phyloP scores from a whole-genome alignment of 64 coral and sea anemone species.

The Montipora efflorescens region DNA sequence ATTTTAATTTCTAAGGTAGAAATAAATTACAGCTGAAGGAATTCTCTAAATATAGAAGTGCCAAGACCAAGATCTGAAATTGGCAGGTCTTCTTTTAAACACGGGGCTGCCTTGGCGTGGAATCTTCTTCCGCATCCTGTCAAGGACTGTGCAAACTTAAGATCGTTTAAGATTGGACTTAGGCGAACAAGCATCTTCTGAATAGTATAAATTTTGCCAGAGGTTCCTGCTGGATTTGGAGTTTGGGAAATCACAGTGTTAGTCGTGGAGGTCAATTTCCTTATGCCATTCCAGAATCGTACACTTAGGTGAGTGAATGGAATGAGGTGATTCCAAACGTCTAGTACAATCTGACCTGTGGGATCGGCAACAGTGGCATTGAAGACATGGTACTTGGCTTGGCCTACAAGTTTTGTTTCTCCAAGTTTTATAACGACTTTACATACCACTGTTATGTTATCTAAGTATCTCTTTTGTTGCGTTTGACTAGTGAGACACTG shows the following conservation, averaged over 20 bases:
- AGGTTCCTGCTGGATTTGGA: background rate
- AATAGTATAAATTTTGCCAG: too few relatives aligned
- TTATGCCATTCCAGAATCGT: conserved; percentile 47
- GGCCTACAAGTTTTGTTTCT: conserved; percentile 21
- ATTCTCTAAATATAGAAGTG: too few relatives aligned
- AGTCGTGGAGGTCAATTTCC: conserved; percentile 49
- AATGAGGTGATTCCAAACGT: conserved; percentile 70
- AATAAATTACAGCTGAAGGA: too few relatives aligned
- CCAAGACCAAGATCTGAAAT: too few relatives aligned
- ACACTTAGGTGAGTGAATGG: conserved; percentile 39
- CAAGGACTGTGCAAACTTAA: too few relatives aligned
- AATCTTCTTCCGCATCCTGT: too few relatives aligned
- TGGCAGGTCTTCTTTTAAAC: too few relatives aligned
- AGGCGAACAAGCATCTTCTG: too few relatives aligned
- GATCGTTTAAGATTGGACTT: too few relatives aligned
- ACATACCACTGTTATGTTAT: conserved; percentile 3
- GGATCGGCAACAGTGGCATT: conserved; percentile 45
- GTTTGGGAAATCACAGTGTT: conserved; percentile 37
- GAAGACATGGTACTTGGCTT: conserved; percentile 31
- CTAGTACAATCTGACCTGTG: conserved; percentile 47
- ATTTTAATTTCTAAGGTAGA: too few relatives aligned
- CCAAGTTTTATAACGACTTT: conserved; percentile 24
- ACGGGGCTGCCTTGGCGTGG: too few relatives aligned
- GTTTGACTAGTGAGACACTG: conserved; percentile 54
- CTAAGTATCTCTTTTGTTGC: conserved; percentile 58